Evolutionary conservation across 2,888 invertebrate species (phyloP).

Genomic region (Epinotia nisella): DNA sequence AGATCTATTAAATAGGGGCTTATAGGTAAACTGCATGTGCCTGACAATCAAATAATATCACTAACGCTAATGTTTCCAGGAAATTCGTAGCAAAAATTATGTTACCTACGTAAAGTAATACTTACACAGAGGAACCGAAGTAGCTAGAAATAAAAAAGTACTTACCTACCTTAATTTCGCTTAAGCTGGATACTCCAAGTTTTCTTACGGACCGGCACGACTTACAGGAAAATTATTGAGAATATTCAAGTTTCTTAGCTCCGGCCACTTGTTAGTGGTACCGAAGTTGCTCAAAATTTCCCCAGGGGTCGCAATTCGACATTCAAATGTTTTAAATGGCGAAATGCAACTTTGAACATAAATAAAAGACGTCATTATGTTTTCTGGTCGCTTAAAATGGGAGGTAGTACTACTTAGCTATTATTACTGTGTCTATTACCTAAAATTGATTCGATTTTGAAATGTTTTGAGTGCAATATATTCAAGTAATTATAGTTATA

Average conservation of each 20-base stretch:
- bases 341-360: constrained; percentile 36
- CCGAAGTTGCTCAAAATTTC: constrained; percentile 23
- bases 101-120: constrained; percentile 12
- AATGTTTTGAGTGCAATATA: not conserved
- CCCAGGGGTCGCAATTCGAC: constrained; percentile 18
- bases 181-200: constrained; percentile 24
- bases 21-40: not conserved
- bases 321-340: constrained; percentile 31
- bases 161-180: constrained; percentile 14
- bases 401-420: not conserved
- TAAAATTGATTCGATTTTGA: not conserved
- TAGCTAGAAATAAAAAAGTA: constrained; percentile 28
- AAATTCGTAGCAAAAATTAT: constrained; percentile 10
- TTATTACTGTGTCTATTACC: not conserved
- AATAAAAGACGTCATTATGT: constrained; percentile 22
- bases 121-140: constrained; percentile 1
- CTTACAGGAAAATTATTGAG: constrained; percentile 37
- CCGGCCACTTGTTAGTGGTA: constrained; percentile 38
- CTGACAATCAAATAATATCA: not conserved
- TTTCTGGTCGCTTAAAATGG: constrained; percentile 3
- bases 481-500: too few relatives aligned
- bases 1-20: too few relatives aligned
- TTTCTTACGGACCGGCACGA: constrained; percentile 14
- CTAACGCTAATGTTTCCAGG: constrained; percentile 1
- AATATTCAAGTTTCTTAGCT: constrained; percentile 30